phyloP scores from a whole-genome alignment of 1,140 invertebrate species.

The Dufourea novaeangliae region DNA sequence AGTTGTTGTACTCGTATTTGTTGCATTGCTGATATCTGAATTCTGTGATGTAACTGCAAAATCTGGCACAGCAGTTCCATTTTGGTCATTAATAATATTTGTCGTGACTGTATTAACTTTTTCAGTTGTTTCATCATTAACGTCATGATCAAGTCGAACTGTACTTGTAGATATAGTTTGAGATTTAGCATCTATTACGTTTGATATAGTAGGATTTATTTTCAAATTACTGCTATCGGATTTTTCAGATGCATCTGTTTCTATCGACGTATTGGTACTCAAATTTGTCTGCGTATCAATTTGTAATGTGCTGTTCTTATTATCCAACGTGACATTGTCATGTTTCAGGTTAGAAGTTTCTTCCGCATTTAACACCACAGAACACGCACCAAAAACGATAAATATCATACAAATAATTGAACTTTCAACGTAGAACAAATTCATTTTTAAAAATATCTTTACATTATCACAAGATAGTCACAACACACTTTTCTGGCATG shows the following conservation, averaged over 20 bases:
- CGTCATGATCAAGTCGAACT: constrained; percentile 7
- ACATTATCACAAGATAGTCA: constrained; percentile 21
- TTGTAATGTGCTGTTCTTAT: background rate
- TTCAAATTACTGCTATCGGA: background rate
- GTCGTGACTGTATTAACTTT: constrained; percentile 10
- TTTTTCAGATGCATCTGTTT: background rate
- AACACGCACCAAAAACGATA: constrained; percentile 11
- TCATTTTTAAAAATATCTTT: constrained; percentile 50
- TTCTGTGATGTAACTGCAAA: constrained; percentile 25
- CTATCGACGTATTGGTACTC: background rate
- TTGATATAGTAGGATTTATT: background rate
- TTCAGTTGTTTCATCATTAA: constrained; percentile 40
- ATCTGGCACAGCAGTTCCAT: constrained; percentile 36
- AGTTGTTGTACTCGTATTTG: constrained; percentile 80
- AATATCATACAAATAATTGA: constrained; percentile 15
- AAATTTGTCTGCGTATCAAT: background rate
- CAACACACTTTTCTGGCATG: background rate
- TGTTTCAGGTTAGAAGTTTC: constrained; percentile 49
- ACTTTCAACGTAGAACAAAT: constrained; percentile 1
- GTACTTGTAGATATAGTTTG: constrained; percentile 12
- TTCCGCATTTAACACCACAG: background rate
- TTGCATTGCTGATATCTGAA: constrained; percentile 68
- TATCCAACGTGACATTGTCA: constrained; percentile 23
- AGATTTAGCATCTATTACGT: background rate
- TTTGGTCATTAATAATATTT: constrained; percentile 34